Percentiles rank a stretch among this genome's conserved stretches.
Evolutionary conservation across 2,888 invertebrate genomes (phyloP).

Genomic region (Acutogordius australiensis): DNA sequence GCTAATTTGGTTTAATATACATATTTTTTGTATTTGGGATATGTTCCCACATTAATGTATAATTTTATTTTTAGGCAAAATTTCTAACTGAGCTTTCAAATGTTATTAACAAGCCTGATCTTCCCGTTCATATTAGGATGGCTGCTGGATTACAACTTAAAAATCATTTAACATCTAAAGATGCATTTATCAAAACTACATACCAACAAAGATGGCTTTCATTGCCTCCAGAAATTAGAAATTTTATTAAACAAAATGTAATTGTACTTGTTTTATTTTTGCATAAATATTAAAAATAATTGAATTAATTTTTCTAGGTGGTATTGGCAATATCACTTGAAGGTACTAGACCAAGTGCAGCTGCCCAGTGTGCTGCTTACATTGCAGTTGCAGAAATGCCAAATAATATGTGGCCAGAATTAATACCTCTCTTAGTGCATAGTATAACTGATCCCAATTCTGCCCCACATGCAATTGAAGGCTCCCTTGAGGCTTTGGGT

Average conservation of each 20-base stretch:
- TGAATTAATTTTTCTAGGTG: slow-evolving; percentile 38
- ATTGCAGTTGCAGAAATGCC: slow-evolving; percentile 86
- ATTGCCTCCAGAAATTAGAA: slow-evolving; percentile 52
- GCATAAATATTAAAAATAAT: neutral
- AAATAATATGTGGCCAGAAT: slow-evolving; percentile 59
- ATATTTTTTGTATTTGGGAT: too few relatives aligned
- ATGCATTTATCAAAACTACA: slow-evolving; percentile 41
- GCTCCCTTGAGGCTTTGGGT: slow-evolving; percentile 84
- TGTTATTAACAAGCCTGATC: neutral
- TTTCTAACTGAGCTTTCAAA: slow-evolving; percentile 2
- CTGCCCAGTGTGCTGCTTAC: slow-evolving; percentile 93
- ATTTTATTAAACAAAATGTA: slow-evolving; percentile 77
- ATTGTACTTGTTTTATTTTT: slow-evolving; percentile 14
- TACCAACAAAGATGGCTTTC: slow-evolving; percentile 75
- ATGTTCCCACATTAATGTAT: too few relatives aligned
- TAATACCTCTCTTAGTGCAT: slow-evolving; percentile 53
- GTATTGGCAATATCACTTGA: slow-evolving; percentile 77
- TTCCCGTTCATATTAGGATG: slow-evolving; percentile 37
- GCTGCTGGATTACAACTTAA: slow-evolving; percentile 92
- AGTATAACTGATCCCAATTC: slow-evolving; percentile 47
- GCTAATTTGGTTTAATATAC: neutral
- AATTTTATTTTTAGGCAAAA: neutral
- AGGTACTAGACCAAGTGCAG: slow-evolving; percentile 64
- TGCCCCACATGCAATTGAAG: slow-evolving; percentile 74
- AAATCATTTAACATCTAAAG: slow-evolving; percentile 86